phyloP scores from a whole-genome alignment of 37 sponge, comb jelly and placozoan species.

The Chondrosia reniformis region DNA sequence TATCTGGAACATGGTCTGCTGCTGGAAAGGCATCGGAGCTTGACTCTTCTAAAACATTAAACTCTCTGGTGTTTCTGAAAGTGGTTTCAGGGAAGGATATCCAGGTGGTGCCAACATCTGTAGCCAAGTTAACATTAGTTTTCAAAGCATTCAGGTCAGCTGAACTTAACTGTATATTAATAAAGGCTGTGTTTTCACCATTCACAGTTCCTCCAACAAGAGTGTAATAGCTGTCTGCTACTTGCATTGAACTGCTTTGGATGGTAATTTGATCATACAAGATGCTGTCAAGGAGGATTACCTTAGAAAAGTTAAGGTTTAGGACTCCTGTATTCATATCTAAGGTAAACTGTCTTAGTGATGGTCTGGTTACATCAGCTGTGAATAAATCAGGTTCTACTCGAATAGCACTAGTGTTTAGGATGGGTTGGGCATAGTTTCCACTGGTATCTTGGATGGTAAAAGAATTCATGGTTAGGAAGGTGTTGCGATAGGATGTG shows the following conservation, averaged over 20 bases:
- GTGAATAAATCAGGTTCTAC: constrained; percentile 26
- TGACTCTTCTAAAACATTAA: constrained; percentile 20
- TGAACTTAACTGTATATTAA: constrained; percentile 33
- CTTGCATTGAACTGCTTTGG: constrained; percentile 22
- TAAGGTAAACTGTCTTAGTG: constrained; percentile 42
- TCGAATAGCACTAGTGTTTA: constrained; percentile 29
- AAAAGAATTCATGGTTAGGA: constrained; percentile 27
- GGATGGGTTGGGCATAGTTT: constrained; percentile 28
- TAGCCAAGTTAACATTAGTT: constrained; percentile 36
- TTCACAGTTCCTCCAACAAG: constrained; percentile 48
- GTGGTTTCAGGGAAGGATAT: constrained; percentile 40
- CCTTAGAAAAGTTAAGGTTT: constrained; percentile 68
- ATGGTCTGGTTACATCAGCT: constrained; percentile 47
- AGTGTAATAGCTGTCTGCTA: constrained; percentile 10
- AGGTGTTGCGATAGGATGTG: constrained; percentile 39
- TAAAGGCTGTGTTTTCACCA: constrained; percentile 39
- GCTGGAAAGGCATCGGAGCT: constrained; percentile 40
- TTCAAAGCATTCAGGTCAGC: constrained; percentile 74
- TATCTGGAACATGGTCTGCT: constrained; percentile 38
- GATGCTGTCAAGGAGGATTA: constrained; percentile 48
- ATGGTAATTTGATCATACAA: constrained; percentile 47
- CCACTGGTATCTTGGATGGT: constrained; percentile 59
- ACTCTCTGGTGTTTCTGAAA: constrained; percentile 43
- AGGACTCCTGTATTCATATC: constrained; percentile 75
- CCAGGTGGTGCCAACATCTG: constrained; percentile 32